phyloP scores from a whole-genome alignment of 2,888 invertebrate genomes.

The Aleiodes leptofemur region DNA sequence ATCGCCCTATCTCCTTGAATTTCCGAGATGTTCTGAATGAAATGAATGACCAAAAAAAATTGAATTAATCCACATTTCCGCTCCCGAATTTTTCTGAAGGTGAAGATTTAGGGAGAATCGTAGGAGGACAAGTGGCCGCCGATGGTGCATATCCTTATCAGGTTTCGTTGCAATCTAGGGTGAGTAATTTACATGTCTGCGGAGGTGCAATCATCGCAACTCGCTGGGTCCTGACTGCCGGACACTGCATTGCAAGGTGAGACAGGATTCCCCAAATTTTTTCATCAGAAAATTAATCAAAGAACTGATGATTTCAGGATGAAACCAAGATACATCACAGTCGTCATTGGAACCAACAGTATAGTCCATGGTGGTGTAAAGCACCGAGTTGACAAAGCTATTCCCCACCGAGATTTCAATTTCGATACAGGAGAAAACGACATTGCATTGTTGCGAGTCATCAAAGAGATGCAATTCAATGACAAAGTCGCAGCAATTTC shows the following conservation, averaged over 20 bases:
- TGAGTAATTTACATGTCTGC: slow-evolving; percentile 35
- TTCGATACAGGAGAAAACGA: slow-evolving; percentile 73
- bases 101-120: slow-evolving; percentile 39
- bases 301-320: slow-evolving; percentile 31
- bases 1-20: too few species aligned
- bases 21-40: too few species aligned
- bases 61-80: too few species aligned
- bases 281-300: too few species aligned
- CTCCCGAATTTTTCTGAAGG: background rate
- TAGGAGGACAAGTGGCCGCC: slow-evolving; percentile 46
- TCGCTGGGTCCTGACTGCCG: slow-evolving; percentile 49
- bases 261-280: background rate
- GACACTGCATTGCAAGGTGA: slow-evolving; percentile 46
- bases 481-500: slow-evolving; percentile 72
- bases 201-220: slow-evolving; percentile 48
- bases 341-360: slow-evolving; percentile 77
- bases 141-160: slow-evolving; percentile 47
- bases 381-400: slow-evolving; percentile 72
- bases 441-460: slow-evolving; percentile 75
- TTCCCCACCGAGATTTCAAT: slow-evolving; percentile 75
- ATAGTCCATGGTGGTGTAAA: slow-evolving; percentile 74
- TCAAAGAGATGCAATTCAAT: slow-evolving; percentile 69
- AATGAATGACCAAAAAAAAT: too few species aligned
- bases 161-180: slow-evolving; percentile 30
- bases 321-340: slow-evolving; percentile 53